Evolutionary conservation across 2,113 vertebrate genomes (phyloP), one percentile per base, ranked within the genome.

Genomic region (Salvelinus sp.): DNA sequence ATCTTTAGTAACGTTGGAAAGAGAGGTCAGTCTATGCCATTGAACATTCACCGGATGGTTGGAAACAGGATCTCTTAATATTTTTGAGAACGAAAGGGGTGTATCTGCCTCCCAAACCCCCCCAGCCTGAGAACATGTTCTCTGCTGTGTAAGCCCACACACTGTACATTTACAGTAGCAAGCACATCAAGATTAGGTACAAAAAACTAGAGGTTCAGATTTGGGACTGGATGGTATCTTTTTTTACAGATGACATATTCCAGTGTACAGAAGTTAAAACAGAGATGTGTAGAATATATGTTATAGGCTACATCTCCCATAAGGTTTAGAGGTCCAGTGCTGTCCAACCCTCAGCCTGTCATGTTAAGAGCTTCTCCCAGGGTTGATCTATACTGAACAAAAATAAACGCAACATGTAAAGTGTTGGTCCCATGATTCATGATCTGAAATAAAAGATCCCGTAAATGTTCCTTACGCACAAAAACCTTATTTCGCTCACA

Each of bases 21-120:
- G 5, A n/a, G 57, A 22, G 6, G 38, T n/a, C 25, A 30, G 54
- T 54, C 33, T 3, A 70, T 76, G 58, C 54, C 3, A 18, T 68
- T 48, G 18, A 63, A 73, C 38, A 69, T 62, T 75, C 70, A 71
- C 25, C 25, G 68, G 70, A 74, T 6, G 7, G 7, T 9, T 81
- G 33, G 58, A 65, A 65, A 13, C 10, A 13, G 14, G 58, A 25
- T 67, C 83, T 63, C 81, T 85, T 73, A 78, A 85, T 85, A 76
- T 77, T 85, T 84, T 33, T 83, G 10, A 71, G 6, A 71, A 83
- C 76, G 57, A 3, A 80, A 62, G 71, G 57, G 54, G 60, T 12
- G 10, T 23, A 60, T 70, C 62, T 30, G 30, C 47, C 14, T 44
- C 65, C 30, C 22, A 16, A 4, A 50, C 71, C 76, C 38, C 18